Base-by-base conservation (phyloP, 1,140 invertebrate genomes). In the Araneus ventricosus region DNA sequence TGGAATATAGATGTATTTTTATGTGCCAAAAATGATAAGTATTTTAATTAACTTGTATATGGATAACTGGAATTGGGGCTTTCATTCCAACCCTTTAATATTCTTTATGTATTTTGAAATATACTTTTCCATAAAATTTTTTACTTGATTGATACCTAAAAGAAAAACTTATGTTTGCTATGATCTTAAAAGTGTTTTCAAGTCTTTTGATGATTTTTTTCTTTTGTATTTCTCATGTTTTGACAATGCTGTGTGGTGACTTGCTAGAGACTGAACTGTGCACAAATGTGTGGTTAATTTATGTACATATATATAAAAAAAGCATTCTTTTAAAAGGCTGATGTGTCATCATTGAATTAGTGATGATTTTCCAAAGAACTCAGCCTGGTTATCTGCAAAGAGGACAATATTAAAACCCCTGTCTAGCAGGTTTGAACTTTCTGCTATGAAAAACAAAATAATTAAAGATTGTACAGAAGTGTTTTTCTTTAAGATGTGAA, bases 401-500 rank as follows among this genome's bases (percentile, higher is more conserved):
- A 30, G 41, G 87, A 88, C 86, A 24, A 88, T 88, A 70, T 92
- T 67, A 85, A 52, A 67, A 87, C 52, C 17, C 45, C 80, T 63
- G 84, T 86, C 61, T 88, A 59, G 67, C 91, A 88, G 91, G 67
- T 93, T 22, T 59, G 79, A 82, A 88, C 75, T 59, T 79, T 93
- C n/a, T 91, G 34, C 82, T 37, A 61, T 59, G 82, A 52, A 92
- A 86, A 88, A 52, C 10, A 14, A 52, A 80, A 34, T 82, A 88
- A 57, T 59, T 30, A 85, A 87, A 86, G 85, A 92, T 93, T 93
- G 92, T 93, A 93, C 92, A 93, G 92, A 93, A 88, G 75, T 93
- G 70, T 93, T 89, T 93, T 93, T 89, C 79, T 93, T 88, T 70
- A 88, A 93, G 14, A 89, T 93, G 86, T 93, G 92, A 93, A 89